These are phyloP conservation scores for Bovichtus variegatus DNA, from an alignment of 2,797 vertebrate species.

Conservation along the genomic window DNA sequence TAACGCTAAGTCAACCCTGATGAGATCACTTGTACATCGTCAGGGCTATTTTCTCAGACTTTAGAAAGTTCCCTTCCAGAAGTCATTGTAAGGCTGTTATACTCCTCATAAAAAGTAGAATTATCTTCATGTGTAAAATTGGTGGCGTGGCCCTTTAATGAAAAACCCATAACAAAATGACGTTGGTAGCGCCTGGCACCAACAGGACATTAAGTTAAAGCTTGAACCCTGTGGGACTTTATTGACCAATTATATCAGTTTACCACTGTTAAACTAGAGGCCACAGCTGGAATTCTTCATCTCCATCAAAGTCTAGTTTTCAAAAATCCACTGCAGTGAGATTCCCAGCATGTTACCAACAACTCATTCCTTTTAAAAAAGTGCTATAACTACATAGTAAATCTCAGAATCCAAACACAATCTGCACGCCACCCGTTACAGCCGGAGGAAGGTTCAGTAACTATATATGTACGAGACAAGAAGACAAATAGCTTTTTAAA, in stretches of 20 bases:
- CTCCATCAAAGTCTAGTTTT: not conserved
- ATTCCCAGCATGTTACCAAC: not conserved
- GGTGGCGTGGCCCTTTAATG: not conserved
- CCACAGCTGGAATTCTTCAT: not conserved
- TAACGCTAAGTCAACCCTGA: not conserved
- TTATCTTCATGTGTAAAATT: not conserved
- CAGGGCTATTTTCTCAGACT: not conserved
- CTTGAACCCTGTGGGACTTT: not conserved
- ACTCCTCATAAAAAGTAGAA: too few species aligned
- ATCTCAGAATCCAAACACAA: not conserved
- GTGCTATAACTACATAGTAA: not conserved
- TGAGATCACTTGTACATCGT: conserved; percentile 1
- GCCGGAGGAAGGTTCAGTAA: not conserved
- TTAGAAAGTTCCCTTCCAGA: not conserved
- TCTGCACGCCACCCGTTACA: not conserved
- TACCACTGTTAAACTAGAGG: not conserved
- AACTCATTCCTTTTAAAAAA: not conserved
- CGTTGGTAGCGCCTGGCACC: not conserved
- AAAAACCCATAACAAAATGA: not conserved
- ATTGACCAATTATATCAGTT: not conserved
- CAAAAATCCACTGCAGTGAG: not conserved
- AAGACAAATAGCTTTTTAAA: not conserved
- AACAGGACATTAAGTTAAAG: not conserved
- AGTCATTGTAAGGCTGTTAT: not conserved
- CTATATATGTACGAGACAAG: not conserved